phyloP scores from a whole-genome alignment of 1,140 invertebrate species.

The Ephestia elutella region DNA sequence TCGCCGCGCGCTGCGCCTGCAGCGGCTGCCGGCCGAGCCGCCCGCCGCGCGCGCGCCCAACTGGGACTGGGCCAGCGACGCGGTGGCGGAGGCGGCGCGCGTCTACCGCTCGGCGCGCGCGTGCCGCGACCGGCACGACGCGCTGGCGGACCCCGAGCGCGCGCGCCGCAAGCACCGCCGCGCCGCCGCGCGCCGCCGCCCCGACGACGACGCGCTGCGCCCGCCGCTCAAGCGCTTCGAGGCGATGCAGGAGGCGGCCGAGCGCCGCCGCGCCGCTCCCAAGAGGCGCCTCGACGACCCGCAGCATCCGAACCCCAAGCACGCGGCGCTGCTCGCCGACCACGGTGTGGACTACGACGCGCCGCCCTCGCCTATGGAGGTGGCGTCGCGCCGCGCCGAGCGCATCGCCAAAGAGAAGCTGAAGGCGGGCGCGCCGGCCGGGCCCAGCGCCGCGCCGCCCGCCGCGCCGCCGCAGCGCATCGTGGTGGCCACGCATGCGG shows the following conservation, averaged over 20 bases:
- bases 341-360: constrained; percentile 90
- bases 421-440: constrained; percentile 45
- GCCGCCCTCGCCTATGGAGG: constrained; percentile 87
- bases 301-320: constrained; percentile 88
- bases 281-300: constrained; percentile 82
- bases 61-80: constrained; percentile 96
- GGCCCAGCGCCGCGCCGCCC: constrained; percentile 31
- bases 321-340: constrained; percentile 86
- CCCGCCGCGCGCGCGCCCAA: constrained; percentile 87
- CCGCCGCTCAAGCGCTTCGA: constrained; percentile 81
- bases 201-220: constrained; percentile 72
- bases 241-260: constrained; percentile 82
- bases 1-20: constrained; percentile 87
- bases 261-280: constrained; percentile 81
- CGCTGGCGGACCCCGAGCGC: constrained; percentile 91
- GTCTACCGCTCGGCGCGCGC: constrained; percentile 93
- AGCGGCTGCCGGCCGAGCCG: constrained; percentile 66
- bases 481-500: constrained; percentile 12
- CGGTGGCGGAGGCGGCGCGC: constrained; percentile 90
- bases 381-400: constrained; percentile 89
- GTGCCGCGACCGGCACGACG: constrained; percentile 90
- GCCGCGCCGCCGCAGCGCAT: constrained; percentile 14
- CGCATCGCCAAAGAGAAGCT: constrained; percentile 87
- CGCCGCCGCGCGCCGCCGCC: constrained; percentile 73
- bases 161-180: constrained; percentile 88